Base-by-base conservation (phyloP, 2,113 vertebrate genomes). In the Xiphophorus hellerii region DNA sequence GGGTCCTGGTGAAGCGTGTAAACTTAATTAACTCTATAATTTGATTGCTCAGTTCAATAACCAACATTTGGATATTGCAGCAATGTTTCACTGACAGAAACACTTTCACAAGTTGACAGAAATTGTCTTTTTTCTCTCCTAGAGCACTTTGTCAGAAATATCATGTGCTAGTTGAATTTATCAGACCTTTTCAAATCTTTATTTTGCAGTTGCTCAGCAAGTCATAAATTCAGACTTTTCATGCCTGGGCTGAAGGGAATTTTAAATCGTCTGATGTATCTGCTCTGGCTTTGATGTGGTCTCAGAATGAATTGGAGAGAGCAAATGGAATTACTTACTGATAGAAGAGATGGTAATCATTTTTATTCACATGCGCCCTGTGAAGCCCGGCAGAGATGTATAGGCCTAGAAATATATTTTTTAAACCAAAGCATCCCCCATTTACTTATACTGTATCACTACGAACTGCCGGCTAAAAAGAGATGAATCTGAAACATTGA, bases 241-340 rank as follows among this genome's bases (percentile, higher is more conserved):
- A 73, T 85, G 84, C 83, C 39, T 31, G 69, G 77, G 88, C 81
- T 84, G 81, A 87, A 86, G 86, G 70, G 84, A 89, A 88, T 92
- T 89, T 89, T 83, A 89, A 90, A 91, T 90, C 73, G 73, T 78
- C 85, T 87, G 85, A 89, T 92, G 84, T 91, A 90, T 90, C 85
- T 88, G 75, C 85, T 79, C 79, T 67, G 80, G 82, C 89, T 93
- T 87, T 90, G 88, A 93, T 90, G 84, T 89, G 90, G 80, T 82
- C 77, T 83, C 80, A 74, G 88, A 90, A 88, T 88, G 81, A 88
- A 90, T 84, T 76, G 86, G 81, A 90, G 83, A 83, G 88, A 88
- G 84, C 79, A 88, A 93, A 93, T 91, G 90, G 90, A 92, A 92
- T 90, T 90, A 89, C 90, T 90, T 87, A 92, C 83, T 91, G 88